phyloP scores from a whole-genome alignment of 2,888 invertebrate species.

The Lysandra bellargus region DNA sequence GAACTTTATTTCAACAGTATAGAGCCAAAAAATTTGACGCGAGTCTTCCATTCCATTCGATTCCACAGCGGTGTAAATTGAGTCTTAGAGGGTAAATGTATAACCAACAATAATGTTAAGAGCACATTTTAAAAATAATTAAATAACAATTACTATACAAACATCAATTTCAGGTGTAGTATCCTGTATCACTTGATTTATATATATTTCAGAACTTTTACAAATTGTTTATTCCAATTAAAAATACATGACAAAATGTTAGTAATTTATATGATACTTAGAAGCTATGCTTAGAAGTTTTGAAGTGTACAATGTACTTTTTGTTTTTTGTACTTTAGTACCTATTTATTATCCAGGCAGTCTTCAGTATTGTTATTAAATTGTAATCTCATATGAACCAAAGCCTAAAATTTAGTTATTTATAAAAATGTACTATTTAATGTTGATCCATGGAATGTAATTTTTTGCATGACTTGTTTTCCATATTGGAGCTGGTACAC shows the following conservation, averaged over 20 bases:
- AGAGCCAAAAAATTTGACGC: too few species aligned
- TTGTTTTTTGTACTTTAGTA: background rate
- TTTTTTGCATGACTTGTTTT: background rate
- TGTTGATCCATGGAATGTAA: slow-evolving; percentile 2
- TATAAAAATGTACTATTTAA: background rate
- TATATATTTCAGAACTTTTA: background rate
- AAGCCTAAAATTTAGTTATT: background rate
- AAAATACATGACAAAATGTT: background rate
- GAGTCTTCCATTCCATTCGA: too few species aligned
- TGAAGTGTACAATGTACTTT: background rate
- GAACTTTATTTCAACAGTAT: too few species aligned
- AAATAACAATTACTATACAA: too few species aligned
- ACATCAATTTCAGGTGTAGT: too few species aligned
- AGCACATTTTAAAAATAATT: too few species aligned
- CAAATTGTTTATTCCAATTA: background rate
- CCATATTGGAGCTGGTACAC: background rate
- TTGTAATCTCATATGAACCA: background rate
- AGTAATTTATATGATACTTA: background rate
- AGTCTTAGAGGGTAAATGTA: too few species aligned
- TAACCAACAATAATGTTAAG: too few species aligned
- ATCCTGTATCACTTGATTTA: background rate
- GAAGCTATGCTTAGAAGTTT: background rate
- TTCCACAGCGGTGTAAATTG: too few species aligned
- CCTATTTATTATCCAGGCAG: background rate
- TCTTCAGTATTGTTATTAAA: background rate